Conservation (phyloP, 2,113 vertebrate species). For the Epinephelus moara region DNA sequence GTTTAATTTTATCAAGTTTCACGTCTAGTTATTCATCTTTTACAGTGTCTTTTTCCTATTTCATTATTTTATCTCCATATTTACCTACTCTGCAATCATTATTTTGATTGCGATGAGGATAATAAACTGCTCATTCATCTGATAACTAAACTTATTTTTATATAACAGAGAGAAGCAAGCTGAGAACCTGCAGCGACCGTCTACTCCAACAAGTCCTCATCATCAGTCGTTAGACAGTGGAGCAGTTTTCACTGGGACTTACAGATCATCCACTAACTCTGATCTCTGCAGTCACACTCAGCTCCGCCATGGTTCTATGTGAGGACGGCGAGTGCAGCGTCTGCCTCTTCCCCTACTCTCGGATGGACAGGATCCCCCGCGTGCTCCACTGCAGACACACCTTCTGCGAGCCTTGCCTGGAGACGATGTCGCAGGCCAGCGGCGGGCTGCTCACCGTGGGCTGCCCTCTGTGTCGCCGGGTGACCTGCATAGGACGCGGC, state of each 20-base stretch:
- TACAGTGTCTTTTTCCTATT: too few relatives aligned
- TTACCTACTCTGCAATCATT: too few relatives aligned
- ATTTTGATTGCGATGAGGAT: too few relatives aligned
- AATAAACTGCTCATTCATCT: too few relatives aligned
- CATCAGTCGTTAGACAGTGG: not conserved
- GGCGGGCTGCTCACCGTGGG: conserved; percentile 69
- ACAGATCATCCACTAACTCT: not conserved
- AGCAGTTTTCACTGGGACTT: not conserved
- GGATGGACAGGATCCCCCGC: conserved; percentile 77
- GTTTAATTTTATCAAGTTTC: too few relatives aligned
- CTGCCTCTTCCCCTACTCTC: conserved; percentile 78
- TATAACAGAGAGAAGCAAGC: conserved; percentile 27
- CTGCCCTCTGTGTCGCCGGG: conserved; percentile 83
- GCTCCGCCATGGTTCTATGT: conserved; percentile 76
- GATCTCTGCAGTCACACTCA: not conserved
- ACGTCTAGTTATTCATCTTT: too few relatives aligned
- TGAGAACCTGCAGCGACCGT: conserved; percentile 10
- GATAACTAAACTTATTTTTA: not conserved
- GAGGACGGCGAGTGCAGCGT: conserved; percentile 83
- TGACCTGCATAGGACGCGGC: conserved; percentile 73
- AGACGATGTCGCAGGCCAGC: conserved; percentile 69
- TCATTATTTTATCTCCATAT: too few relatives aligned
- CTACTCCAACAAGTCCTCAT: not conserved
- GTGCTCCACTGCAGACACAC: conserved; percentile 85
- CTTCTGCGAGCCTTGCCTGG: conserved; percentile 82